Base-by-base conservation (phyloP, 2,888 invertebrate genomes). In the Coelogynopora nodosa region DNA sequence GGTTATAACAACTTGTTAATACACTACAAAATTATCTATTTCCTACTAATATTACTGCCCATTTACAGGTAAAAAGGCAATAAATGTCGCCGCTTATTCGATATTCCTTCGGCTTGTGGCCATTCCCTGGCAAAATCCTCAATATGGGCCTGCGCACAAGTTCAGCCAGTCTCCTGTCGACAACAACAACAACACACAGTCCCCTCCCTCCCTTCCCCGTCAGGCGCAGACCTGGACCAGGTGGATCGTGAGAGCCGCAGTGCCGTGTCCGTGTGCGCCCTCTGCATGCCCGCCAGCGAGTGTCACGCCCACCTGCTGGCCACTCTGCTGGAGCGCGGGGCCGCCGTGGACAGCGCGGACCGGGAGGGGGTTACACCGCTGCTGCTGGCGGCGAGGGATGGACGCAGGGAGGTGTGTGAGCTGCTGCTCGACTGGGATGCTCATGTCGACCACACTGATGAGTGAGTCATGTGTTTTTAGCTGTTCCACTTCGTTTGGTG, bases 171-270 rank as follows among this genome's bases (percentile, higher is more conserved):
- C n/a, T n/a, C n/a, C n/a, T n/a, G n/a, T n/a, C n/a, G n/a, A n/a
- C n/a, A n/a, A n/a, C n/a, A n/a, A n/a, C n/a, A n/a, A n/a, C n/a
- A n/a, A n/a, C n/a, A n/a, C n/a, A n/a, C n/a, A n/a, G n/a, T n/a
- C n/a, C n/a, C 49, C 49, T 49, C 5, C 49, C 95, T 95, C 88
- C 92, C 97, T 74, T 92, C 96, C 10, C 95, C 95, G 0, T n/a
- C 31, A 87, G 95, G 95, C 0, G 96, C 96, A 0, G 93, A 94
- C 90, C 94, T 96, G 29, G 95, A 96, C 91, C 96, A 96, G 89
- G 94, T 95, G 0, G 96, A 96, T 27, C 28, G 29, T 29, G 85
- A 85, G 23, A 82, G 85, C 30, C 30, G 85, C n/a, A 82, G 83
- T 0, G 85, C 85, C 1, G 28, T 85, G 83, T 27, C 18, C n/a